phyloP scores from a whole-genome alignment of 2,797 vertebrate species.

The Poecilia gillii region DNA sequence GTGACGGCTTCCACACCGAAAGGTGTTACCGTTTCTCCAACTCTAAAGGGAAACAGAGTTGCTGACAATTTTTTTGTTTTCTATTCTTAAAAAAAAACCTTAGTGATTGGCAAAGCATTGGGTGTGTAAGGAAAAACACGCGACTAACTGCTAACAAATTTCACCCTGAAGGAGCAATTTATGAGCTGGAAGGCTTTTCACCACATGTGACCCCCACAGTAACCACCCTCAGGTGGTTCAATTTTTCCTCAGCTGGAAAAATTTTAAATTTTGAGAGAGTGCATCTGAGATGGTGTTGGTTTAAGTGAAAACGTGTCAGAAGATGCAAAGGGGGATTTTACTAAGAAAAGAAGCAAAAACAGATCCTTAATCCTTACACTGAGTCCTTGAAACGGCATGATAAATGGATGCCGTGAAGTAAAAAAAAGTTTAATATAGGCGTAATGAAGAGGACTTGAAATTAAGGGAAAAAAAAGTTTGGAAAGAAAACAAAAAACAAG shows the following conservation, averaged over 20 bases:
- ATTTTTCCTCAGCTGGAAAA: slow-evolving; percentile 9
- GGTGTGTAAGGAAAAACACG: slow-evolving; percentile 71
- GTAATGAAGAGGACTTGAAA: slow-evolving; percentile 60
- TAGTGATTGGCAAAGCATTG: slow-evolving; percentile 57
- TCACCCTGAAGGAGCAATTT: slow-evolving; percentile 70
- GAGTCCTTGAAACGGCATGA: slow-evolving; percentile 58
- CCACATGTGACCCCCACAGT: slow-evolving; percentile 56
- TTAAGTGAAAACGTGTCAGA: neutral
- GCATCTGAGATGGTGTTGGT: slow-evolving; percentile 6
- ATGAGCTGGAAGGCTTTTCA: slow-evolving; percentile 45
- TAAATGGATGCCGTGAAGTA: slow-evolving; percentile 64
- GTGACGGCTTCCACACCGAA: neutral
- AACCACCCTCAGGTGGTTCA: slow-evolving; percentile 17
- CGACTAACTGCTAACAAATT: slow-evolving; percentile 64
- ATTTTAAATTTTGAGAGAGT: neutral
- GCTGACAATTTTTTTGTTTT: neutral
- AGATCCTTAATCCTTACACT: slow-evolving; percentile 49
- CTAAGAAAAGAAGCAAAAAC: slow-evolving; percentile 50
- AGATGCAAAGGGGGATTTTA: slow-evolving; percentile 41
- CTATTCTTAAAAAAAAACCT: slow-evolving; percentile 24
- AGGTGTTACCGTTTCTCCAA: neutral
- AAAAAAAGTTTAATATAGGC: slow-evolving; percentile 66
- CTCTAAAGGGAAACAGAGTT: neutral
- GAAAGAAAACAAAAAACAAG: slow-evolving; percentile 64
- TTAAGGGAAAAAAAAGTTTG: slow-evolving; percentile 31